Percentiles rank a stretch among this genome's conserved stretches.
These are phyloP conservation scores for Podotricha telesiphe DNA, from an alignment of 2,888 invertebrate species.

Conservation along the genomic window DNA sequence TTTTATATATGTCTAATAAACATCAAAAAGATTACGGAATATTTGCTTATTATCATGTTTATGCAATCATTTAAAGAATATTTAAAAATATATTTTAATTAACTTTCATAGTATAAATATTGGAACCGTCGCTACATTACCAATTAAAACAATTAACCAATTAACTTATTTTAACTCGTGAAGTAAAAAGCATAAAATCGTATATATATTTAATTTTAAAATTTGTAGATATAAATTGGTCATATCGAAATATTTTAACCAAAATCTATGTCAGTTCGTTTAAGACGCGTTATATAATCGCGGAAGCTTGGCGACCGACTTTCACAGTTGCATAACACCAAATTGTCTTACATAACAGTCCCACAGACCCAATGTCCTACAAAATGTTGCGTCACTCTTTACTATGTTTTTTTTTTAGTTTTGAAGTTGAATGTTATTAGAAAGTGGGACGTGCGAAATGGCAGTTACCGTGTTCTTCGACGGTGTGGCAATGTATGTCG, in stretches of 20 bases:
- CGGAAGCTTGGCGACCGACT: constrained; percentile 78
- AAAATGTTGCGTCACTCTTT: constrained; percentile 67
- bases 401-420: constrained; percentile 63
- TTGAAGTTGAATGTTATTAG: constrained; percentile 74
- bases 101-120: too few relatives aligned
- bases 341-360: constrained; percentile 65
- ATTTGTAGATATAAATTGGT: constrained; percentile 32
- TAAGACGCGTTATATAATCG: constrained; percentile 67
- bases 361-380: constrained; percentile 80
- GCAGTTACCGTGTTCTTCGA: constrained; percentile 47
- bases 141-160: too few relatives aligned
- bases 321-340: constrained; percentile 72
- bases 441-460: constrained; percentile 78
- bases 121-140: too few relatives aligned
- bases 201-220: background rate
- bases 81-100: too few relatives aligned
- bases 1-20: too few relatives aligned
- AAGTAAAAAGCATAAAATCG: background rate
- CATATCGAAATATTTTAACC: constrained; percentile 34
- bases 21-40: too few relatives aligned
- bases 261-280: constrained; percentile 60
- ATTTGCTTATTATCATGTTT: too few relatives aligned
- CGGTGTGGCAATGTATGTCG: constrained; percentile 41
- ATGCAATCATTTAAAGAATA: too few relatives aligned
- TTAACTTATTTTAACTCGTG: background rate